phyloP scores from a whole-genome alignment of 2,888 invertebrate species.

The Cloeon dipterum region DNA sequence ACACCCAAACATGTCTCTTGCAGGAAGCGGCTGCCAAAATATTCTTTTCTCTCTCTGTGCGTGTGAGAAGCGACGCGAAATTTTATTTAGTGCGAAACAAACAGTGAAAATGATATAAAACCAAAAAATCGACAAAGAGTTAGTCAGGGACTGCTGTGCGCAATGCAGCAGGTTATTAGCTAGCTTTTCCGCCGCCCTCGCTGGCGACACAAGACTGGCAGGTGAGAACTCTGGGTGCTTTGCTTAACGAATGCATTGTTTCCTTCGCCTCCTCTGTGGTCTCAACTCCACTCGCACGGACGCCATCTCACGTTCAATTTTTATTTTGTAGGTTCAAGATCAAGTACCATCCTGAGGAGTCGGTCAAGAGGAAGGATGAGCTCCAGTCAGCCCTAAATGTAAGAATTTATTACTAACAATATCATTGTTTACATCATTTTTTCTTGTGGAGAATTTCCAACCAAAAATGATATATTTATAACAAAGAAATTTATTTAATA shows the following conservation, averaged over 20 bases:
- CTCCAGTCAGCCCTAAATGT: slow-evolving; percentile 61
- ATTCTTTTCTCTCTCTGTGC: too few relatives aligned
- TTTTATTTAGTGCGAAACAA: background rate
- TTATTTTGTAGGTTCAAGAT: slow-evolving; percentile 76
- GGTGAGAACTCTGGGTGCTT: too few relatives aligned
- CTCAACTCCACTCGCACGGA: too few relatives aligned
- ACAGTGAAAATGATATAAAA: background rate
- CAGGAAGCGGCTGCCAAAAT: too few relatives aligned
- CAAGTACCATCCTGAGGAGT: slow-evolving; percentile 97
- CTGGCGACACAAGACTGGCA: background rate
- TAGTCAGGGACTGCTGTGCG: slow-evolving; percentile 45
- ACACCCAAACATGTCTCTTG: too few relatives aligned
- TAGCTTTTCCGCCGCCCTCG: background rate
- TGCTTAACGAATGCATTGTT: too few relatives aligned
- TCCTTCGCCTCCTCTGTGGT: too few relatives aligned
- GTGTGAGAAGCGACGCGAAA: slow-evolving; percentile 4
- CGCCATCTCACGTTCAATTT: too few relatives aligned
- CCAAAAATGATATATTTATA: background rate
- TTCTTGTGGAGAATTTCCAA: background rate
- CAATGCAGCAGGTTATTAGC: slow-evolving; percentile 12
- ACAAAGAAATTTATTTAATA: background rate
- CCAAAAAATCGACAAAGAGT: slow-evolving; percentile 77
- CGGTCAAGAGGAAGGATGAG: slow-evolving; percentile 70
- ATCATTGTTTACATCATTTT: background rate
- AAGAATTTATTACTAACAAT: slow-evolving; percentile 9